Conservation (phyloP, 2,113 vertebrate species). For the Otocyon megalotis region DNA sequence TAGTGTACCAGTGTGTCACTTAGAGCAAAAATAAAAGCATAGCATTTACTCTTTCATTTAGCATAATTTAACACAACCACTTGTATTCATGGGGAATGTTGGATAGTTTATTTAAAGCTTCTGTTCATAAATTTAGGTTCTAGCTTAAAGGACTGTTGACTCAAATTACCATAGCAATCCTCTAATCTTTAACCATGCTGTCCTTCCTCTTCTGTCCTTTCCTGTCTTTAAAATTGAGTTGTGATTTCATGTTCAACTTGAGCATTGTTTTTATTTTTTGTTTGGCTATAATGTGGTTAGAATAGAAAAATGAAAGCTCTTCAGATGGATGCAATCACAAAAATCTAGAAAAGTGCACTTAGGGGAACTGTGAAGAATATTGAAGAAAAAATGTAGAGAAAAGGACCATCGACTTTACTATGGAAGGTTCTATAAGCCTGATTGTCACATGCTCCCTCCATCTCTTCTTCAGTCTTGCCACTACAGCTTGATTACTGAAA, state of each 20-base stretch:
- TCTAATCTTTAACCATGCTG: not conserved
- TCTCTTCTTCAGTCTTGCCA: not conserved
- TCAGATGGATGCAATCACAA: slow-evolving; percentile 17
- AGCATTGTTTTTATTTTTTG: slow-evolving; percentile 63
- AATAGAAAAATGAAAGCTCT: slow-evolving; percentile 61
- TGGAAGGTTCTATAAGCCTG: not conserved
- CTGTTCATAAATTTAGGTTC: not conserved
- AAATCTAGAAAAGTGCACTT: slow-evolving; percentile 30
- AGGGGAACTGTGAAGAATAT: slow-evolving; percentile 26
- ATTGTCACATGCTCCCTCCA: not conserved
- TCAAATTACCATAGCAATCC: not conserved
- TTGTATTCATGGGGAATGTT: not conserved
- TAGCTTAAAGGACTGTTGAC: not conserved
- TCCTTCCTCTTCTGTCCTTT: not conserved
- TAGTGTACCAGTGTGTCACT: not conserved
- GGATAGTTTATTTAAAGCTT: not conserved
- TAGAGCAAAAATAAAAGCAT: not conserved
- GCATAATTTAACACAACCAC: not conserved
- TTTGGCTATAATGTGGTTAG: not conserved
- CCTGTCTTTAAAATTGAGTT: slow-evolving; percentile 64
- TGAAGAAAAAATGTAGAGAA: not conserved
- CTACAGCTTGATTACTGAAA: not conserved
- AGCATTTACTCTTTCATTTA: not conserved
- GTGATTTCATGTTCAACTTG: slow-evolving; percentile 40
- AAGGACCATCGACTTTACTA: not conserved